Evolutionary conservation across 2,888 invertebrate genomes (phyloP).

Genomic region (Drepanosiphum platanoidis): DNA sequence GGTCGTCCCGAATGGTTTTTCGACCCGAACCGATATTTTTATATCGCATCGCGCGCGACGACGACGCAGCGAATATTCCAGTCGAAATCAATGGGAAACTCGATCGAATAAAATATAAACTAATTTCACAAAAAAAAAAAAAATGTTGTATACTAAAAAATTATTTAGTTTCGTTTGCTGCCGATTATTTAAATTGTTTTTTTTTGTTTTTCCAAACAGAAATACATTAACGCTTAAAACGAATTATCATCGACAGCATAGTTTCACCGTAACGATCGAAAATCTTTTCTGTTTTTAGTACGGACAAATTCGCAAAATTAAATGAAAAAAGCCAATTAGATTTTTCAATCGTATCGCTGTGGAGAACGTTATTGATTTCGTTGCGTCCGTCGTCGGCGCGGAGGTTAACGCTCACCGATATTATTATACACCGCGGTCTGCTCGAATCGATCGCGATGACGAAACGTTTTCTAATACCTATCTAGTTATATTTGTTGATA

Average conservation of each 20-base stretch:
- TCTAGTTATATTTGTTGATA: not conserved
- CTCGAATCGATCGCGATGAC: not conserved
- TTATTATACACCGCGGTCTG: too few relatives aligned
- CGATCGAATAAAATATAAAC: constrained; percentile 5
- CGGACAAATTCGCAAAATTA: not conserved
- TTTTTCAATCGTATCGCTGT: not conserved
- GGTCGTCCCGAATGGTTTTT: constrained; percentile 11
- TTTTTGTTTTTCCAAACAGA: not conserved
- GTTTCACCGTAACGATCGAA: not conserved
- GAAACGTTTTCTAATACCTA: not conserved
- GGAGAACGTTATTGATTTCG: too few relatives aligned
- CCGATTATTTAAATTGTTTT: not conserved
- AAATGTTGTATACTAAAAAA: not conserved
- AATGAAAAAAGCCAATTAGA: not conserved
- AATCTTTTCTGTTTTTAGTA: not conserved
- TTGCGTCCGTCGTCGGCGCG: not conserved
- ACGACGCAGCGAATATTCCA: not conserved
- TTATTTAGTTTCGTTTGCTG: not conserved
- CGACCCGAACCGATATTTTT: constrained; percentile 27
- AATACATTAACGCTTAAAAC: not conserved
- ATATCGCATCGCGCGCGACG: not conserved
- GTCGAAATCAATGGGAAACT: not conserved
- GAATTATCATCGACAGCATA: not conserved
- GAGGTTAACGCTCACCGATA: too few relatives aligned
- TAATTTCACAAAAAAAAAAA: not conserved